These are phyloP conservation scores for Nyctereutes procyonoides DNA, from an alignment of 2,113 vertebrate genomes.

Conservation along the genomic window DNA sequence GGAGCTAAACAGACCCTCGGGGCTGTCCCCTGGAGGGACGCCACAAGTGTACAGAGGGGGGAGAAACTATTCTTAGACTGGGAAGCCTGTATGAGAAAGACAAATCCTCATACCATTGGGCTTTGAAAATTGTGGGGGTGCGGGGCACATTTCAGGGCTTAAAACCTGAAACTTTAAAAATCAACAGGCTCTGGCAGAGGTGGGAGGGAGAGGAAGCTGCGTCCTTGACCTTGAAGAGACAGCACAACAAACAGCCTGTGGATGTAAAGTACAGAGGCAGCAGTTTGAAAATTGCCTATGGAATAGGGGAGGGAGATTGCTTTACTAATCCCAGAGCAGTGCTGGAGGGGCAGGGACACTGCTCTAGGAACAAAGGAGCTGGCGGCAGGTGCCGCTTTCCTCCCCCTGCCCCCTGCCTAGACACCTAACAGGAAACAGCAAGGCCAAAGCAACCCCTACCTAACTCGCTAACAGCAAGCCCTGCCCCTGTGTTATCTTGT, in stretches of 20 bases:
- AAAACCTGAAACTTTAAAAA: background rate
- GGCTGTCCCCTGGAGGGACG: background rate
- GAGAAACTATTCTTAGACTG: background rate
- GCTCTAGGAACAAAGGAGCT: background rate
- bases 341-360: background rate
- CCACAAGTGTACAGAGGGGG: background rate
- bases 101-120: background rate
- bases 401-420: background rate
- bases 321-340: background rate
- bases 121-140: background rate
- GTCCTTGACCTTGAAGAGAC: background rate
- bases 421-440: background rate
- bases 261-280: background rate
- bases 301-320: background rate
- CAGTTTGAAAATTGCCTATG: background rate
- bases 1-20: background rate
- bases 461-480: background rate
- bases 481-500: background rate
- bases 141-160: background rate
- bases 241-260: background rate
- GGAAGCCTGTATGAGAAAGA: background rate
- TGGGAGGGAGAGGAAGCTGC: background rate
- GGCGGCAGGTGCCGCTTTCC: background rate
- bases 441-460: background rate
- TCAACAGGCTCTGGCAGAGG: background rate